Evolutionary conservation across 2,888 invertebrate genomes (phyloP), one percentile per base, ranked within the genome.

Genomic region (Diplolepis rosae): DNA sequence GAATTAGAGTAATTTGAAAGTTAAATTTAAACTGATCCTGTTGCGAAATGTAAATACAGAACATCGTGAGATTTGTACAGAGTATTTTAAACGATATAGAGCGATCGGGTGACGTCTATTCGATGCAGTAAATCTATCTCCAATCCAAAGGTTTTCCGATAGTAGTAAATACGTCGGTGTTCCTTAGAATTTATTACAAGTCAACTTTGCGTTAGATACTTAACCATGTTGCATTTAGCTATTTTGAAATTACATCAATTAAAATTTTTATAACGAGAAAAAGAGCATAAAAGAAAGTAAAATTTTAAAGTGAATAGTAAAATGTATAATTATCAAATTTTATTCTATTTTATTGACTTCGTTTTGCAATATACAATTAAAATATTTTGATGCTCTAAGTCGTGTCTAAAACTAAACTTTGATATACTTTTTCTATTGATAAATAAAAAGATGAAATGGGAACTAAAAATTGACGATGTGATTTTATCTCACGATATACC

Each of bases 21-120:
- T 61, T 61, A 42, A 61, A 61, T 61, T 61, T 42, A 39, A 50
- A 42, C 39, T 61, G 39, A 27, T 18, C 61, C 27, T 42, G 24
- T 61, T 35, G 61, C 27, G 27, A 61, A 61, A 42, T 35, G 61
- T 61, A 61, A 61, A 61, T 24, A 61, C 27, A 11, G 27, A 61
- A 39, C 39, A 61, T 61, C 39, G 61, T 61, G 24, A 61, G 35
- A 61, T 61, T 61, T 39, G 35, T 61, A 61, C 27, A 42, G 61
- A 61, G 39, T 61, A 61, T 61, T 48, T 61, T 61, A 61, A 61
- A 61, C 61, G 39, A 61, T 61, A 61, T 61, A 22, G 61, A 61
- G n/a, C 61, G 39, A 42, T 61, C 24, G 39, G 39, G n/a, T 61
- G 61, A 61, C 61, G 39, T 61, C 61, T 61, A 61, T 61, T 61